Evolutionary conservation across 2,888 invertebrate species (phyloP), one percentile per base, ranked within the genome.

Genomic region (Calameuta pallipes): DNA sequence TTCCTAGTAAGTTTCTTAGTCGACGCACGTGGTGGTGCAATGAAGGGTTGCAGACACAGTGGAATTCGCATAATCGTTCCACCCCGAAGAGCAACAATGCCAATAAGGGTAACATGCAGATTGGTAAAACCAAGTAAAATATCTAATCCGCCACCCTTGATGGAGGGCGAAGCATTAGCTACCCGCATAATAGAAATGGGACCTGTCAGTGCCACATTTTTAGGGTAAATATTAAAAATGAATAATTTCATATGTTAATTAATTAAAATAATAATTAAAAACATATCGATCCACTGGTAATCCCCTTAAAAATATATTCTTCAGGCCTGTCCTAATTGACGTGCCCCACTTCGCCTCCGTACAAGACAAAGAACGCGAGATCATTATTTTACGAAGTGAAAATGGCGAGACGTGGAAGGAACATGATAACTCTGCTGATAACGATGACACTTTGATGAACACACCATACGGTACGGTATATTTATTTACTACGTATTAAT

Each of bases 1-100:
- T 99, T 99, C 94, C 94, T 99, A 92, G 99, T 99, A 87, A 99
- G 99, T 85, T 99, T 99, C 93, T 95, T 99, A 94, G 99, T 99
- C 85, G 99, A 99, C 91, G 99, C 99, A 0, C 95, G 99, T 30
- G 99, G 99, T 33, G 99, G 99, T 11, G 98, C 99, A 33, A 99
- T 99, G 99, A 95, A 98, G 85, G 99, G 99, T 31, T 99, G 99
- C 92, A 95, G 99, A 11, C 98, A 99, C 90, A 98, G 98, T 37
- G 99, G 99, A 1, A 98, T 99, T 12, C 94, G 99, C 70, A 96
- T 99, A 83, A 98, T 99, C 87, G 97, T 99, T 71, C 99, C 99
- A 31, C 98, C 99, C 0, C 95, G 97, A 82, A 97, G 98, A 85
- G 99, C 99, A 81, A 94, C 97, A 0, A 97, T 97, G 91, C 99